Evolutionary conservation across 1,140 invertebrate genomes (phyloP).

Genomic region (Drosophila nebulosa): DNA sequence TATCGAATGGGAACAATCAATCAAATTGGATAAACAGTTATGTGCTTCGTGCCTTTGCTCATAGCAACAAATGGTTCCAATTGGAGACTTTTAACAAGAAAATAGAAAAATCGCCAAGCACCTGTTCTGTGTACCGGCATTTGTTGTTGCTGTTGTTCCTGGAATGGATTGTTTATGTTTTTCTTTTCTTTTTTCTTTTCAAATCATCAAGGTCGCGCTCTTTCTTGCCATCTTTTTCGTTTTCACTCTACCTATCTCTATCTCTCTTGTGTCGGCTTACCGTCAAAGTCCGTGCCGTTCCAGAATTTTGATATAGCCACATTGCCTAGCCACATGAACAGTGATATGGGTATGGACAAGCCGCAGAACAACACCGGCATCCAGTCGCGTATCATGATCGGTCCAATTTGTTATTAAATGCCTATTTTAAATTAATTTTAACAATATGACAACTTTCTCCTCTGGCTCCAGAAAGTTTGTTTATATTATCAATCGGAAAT

Average conservation of each 20-base stretch:
- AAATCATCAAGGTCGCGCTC: neutral
- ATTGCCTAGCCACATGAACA: constrained; percentile 88
- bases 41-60: no score
- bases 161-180: neutral
- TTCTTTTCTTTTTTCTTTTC: neutral
- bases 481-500: neutral
- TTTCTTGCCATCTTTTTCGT: neutral
- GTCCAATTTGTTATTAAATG: neutral
- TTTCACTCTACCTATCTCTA: neutral
- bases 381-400: constrained; percentile 68
- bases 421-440: constrained; percentile 1
- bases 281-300: constrained; percentile 79
- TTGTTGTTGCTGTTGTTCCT: neutral
- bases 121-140: no score
- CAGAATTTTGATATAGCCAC: constrained; percentile 85
- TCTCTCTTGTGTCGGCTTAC: constrained; percentile 5
- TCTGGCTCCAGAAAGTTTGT: neutral
- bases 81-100: neutral
- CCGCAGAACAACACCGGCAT: constrained; percentile 85
- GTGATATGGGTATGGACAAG: constrained; percentile 86
- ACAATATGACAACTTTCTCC: neutral
- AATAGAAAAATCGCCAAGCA: neutral
- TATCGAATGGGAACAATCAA: no score
- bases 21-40: no score
- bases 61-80: neutral